Base-by-base conservation (phyloP, 2,888 invertebrate genomes). In the Idaea straminata region DNA sequence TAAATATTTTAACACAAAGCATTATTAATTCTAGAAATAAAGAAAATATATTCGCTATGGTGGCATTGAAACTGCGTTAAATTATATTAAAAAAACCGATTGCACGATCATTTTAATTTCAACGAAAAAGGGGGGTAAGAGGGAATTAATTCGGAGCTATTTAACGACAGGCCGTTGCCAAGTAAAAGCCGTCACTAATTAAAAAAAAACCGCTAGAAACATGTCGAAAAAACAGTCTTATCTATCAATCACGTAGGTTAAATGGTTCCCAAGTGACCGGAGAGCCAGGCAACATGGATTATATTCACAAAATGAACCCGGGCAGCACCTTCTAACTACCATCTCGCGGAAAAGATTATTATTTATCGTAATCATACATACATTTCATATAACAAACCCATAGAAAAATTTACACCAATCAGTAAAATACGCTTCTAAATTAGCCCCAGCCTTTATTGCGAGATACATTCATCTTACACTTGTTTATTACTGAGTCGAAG, bases 371-470 rank as follows among this genome's bases (percentile, higher is more conserved):
- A 77, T 77, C 74, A 73, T 71, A 75, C 78, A 79, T 80, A 82
- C 79, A 84, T 75, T 83, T 83, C 82, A 84, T 82, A 82, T 87
- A 89, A 88, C 85, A 88, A 91, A 91, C 88, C 84, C 86, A 89
- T 91, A 90, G 86, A 90, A 91, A 90, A 92, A 89, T 92, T 88
- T 91, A 91, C 91, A 92, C 83, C 91, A 87, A 88, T 89, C 88
- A 88, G 86, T 88, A 87, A 88, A 83, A 80, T 80, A 87, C 69
- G 79, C 84, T 85, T 88, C 85, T 86, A 83, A 82, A 78, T 74
- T 72, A 80, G 91, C 91, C 91, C 91, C 91, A 89, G 90, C 81
- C 91, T 84, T 79, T 75, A 81, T 75, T 76, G 79, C 70, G 65
- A 66, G 25, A 25, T 25, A 25, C 25, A 25, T 25, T 25, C 25